Evolutionary conservation across 2,888 invertebrate species (phyloP).

Genomic region (Marasmarcha lunaedactyla): DNA sequence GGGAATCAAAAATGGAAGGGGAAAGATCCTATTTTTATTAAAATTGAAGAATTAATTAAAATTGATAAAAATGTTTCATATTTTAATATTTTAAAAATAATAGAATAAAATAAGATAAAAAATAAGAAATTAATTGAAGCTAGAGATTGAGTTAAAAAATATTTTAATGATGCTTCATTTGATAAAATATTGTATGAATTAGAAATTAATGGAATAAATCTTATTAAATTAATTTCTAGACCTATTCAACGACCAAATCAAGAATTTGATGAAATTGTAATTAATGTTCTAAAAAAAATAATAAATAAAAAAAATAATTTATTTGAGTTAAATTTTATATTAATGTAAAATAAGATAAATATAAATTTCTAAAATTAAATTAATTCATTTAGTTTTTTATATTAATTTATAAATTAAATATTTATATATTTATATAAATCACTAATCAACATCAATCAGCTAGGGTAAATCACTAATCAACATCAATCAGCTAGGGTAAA

Average conservation of each 20-base stretch:
- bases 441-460: too few relatives aligned
- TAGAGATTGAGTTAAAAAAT: conserved; percentile 71
- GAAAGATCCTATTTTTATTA: conserved; percentile 69
- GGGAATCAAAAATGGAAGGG: conserved; percentile 74
- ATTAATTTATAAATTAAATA: too few relatives aligned
- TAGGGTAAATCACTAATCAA: too few relatives aligned
- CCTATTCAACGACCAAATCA: conserved; percentile 69
- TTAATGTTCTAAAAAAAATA: conserved; percentile 58
- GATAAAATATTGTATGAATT: conserved; percentile 54
- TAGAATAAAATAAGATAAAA: conserved; percentile 46
- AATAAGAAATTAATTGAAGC: conserved; percentile 68
- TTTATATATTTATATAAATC: conserved; percentile 25
- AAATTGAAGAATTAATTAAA: conserved; percentile 45
- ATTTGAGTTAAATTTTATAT: conserved; percentile 50
- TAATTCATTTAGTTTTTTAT: too few relatives aligned
- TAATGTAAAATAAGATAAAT: conserved; percentile 65
- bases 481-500: too few relatives aligned
- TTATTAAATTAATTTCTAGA: conserved; percentile 73
- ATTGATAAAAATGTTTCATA: conserved; percentile 29
- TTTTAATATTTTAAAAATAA: conserved; percentile 37
- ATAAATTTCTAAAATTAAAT: conserved; percentile 46
- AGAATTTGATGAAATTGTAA: conserved; percentile 43
- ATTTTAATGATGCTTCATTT: conserved; percentile 71
- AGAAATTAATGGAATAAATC: conserved; percentile 71
- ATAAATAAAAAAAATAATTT: conserved; percentile 64